phyloP scores from a whole-genome alignment of 2,113 vertebrate species.

The Myxocyprinus asiaticus region DNA sequence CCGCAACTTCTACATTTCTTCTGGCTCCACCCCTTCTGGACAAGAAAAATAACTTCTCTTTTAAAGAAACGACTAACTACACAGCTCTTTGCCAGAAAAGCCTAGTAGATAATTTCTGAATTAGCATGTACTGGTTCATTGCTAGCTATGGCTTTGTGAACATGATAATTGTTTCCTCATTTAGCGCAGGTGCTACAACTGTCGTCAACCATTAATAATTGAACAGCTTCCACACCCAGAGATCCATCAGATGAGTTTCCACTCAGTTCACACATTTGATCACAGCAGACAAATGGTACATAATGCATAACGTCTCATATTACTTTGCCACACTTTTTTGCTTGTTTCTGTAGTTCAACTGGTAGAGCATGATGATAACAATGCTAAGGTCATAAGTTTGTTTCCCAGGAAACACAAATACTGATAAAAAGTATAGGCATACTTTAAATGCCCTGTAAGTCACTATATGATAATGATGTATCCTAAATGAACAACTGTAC shows the following conservation, averaged over 20 bases:
- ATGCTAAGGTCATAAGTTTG: too few relatives aligned
- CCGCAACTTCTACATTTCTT: background rate
- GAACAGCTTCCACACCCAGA: slow-evolving; percentile 60
- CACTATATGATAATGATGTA: too few relatives aligned
- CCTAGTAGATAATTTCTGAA: slow-evolving; percentile 36
- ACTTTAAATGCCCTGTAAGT: too few relatives aligned
- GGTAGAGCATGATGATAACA: too few relatives aligned
- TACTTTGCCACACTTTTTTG: background rate
- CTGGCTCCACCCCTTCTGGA: background rate
- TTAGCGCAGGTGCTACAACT: slow-evolving; percentile 39
- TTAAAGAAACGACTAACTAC: slow-evolving; percentile 45
- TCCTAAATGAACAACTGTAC: too few relatives aligned
- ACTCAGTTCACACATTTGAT: slow-evolving; percentile 43
- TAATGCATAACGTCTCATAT: background rate
- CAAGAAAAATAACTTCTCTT: background rate
- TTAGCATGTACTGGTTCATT: slow-evolving; percentile 17
- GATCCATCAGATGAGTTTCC: slow-evolving; percentile 10
- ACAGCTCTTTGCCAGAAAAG: background rate
- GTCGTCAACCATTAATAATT: slow-evolving; percentile 58
- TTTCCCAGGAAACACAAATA: too few relatives aligned
- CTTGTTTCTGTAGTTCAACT: too few relatives aligned
- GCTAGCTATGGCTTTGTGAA: slow-evolving; percentile 25
- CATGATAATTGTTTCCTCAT: slow-evolving; percentile 47
- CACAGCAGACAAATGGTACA: background rate
- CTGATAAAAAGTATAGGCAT: too few relatives aligned